Conservation (phyloP, 1,140 invertebrate genomes). For the Anadara kagoshimensis region DNA sequence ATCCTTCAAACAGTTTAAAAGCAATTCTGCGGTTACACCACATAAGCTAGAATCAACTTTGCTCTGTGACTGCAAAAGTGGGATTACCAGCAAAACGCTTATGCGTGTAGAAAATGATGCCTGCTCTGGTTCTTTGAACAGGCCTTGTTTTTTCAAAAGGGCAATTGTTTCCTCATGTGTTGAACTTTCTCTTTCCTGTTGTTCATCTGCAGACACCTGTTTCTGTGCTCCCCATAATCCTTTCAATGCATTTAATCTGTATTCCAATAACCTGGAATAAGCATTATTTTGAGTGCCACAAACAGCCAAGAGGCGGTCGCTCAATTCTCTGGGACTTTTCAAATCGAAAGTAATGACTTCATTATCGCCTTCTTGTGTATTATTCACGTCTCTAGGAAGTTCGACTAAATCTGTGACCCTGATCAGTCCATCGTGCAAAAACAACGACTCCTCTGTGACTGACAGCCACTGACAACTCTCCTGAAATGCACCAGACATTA, state of each 20-base stretch:
- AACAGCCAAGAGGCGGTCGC: conserved; percentile 64
- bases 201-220: conserved; percentile 60
- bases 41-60: conserved; percentile 65
- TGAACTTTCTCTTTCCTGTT: conserved; percentile 58
- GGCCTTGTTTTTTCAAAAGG: conserved; percentile 67
- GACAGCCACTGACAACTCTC: conserved; percentile 71
- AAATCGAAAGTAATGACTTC: conserved; percentile 72
- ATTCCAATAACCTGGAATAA: conserved; percentile 68
- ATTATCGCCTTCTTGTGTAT: conserved; percentile 58
- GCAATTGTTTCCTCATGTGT: conserved; percentile 63
- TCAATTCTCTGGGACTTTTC: conserved; percentile 68
- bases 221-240: conserved; percentile 70
- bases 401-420: conserved; percentile 73
- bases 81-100: conserved; percentile 68
- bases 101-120: conserved; percentile 72
- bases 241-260: conserved; percentile 69
- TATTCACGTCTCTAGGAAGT: conserved; percentile 68
- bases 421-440: conserved; percentile 72
- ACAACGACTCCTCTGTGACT: conserved; percentile 70
- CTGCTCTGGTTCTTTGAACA: conserved; percentile 70
- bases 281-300: conserved; percentile 72
- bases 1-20: conserved; percentile 69
- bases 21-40: conserved; percentile 66
- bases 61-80: conserved; percentile 71
- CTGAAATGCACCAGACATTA: conserved; percentile 50